Percentiles rank a stretch among this genome's conserved stretches.
Evolutionary conservation across 2,888 invertebrate genomes (phyloP).

Genomic region (Synergus umbraculus): DNA sequence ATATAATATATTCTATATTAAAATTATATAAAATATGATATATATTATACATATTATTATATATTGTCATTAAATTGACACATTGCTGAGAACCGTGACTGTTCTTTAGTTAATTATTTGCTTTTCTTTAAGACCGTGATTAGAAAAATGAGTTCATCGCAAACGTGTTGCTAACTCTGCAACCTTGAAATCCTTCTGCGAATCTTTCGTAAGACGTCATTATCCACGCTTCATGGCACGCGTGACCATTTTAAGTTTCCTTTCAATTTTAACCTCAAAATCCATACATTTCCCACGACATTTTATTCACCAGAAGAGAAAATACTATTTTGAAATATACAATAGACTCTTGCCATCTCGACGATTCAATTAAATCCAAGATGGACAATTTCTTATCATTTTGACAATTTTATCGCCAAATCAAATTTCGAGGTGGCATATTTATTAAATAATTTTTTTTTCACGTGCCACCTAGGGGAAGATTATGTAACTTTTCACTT

Average conservation of each 20-base stretch:
- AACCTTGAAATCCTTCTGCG: conserved; percentile 49
- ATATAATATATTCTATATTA: too few species aligned
- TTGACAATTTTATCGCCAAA: neutral
- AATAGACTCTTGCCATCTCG: neutral
- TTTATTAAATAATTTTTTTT: neutral
- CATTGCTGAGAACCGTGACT: neutral
- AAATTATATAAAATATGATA: too few species aligned
- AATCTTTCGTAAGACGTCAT: conserved; percentile 51
- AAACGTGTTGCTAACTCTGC: conserved; percentile 45
- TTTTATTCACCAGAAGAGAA: neutral
- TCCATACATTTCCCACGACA: neutral
- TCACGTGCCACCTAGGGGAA: too few species aligned
- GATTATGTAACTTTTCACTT: too few species aligned
- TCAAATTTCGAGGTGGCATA: neutral
- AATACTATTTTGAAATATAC: neutral
- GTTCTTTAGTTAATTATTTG: conserved; percentile 4
- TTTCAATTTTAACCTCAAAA: conserved; percentile 5
- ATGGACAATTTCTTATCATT: neutral
- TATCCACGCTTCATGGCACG: neutral
- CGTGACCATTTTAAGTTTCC: neutral
- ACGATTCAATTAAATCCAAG: neutral
- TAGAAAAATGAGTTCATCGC: conserved; percentile 46
- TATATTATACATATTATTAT: too few species aligned
- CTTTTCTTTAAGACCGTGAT: conserved; percentile 7
- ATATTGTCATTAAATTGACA: conserved; percentile 12